These are phyloP conservation scores for Eriosoma lanigerum DNA, from an alignment of 1,140 invertebrate species.

Conservation along the genomic window DNA sequence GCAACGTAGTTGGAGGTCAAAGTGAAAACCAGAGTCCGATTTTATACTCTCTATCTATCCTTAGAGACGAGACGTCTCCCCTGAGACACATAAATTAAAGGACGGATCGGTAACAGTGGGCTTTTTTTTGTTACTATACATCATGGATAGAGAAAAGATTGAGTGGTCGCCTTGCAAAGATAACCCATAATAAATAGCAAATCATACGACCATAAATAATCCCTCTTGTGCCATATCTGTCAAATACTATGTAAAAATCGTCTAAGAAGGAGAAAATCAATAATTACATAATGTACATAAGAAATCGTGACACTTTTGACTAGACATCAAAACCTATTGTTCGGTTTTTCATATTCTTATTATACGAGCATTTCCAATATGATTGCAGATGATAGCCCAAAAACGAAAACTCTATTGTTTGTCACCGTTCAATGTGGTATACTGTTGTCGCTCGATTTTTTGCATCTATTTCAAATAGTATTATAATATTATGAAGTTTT, in stretches of 20 bases:
- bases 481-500: no score
- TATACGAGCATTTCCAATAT: background rate
- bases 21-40: conserved; percentile 49
- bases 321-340: conserved; percentile 29
- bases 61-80: conserved; percentile 5
- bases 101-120: conserved; percentile 16
- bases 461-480: no score
- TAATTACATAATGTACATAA: background rate
- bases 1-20: conserved; percentile 41
- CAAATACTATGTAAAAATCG: background rate
- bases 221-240: background rate
- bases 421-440: no score
- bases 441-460: no score
- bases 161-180: conserved; percentile 35
- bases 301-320: background rate
- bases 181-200: conserved; percentile 48
- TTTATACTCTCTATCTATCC: background rate
- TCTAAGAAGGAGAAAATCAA: background rate
- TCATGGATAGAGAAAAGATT: conserved; percentile 5
- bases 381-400: conserved; percentile 8
- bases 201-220: conserved; percentile 49
- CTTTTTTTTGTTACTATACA: conserved; percentile 8
- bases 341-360: background rate
- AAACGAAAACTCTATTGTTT: background rate
- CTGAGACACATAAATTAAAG: conserved; percentile 42